A percentile compares a stretch with the other conserved stretches of the same genome.
phyloP scores from a whole-genome alignment of 1,140 invertebrate genomes.

The roundworm (Caenorhabditis elegans) region WBcel235 BX284604.4:11445001-11445500 shows the following conservation, averaged over 20 bases:
- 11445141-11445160: slow-evolving; percentile 63
- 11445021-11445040: slow-evolving; percentile 61
- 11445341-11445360: slow-evolving; percentile 60
- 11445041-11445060: slow-evolving; percentile 66
- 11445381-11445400: slow-evolving; percentile 59
- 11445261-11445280: slow-evolving; percentile 52
- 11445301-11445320: slow-evolving; percentile 31
- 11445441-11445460: slow-evolving; percentile 61
- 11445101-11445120: slow-evolving; percentile 59
- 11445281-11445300: slow-evolving; percentile 55
- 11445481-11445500: background rate
- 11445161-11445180: slow-evolving; percentile 66
- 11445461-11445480: slow-evolving; percentile 11
- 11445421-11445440: slow-evolving; percentile 65
- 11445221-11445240: slow-evolving; percentile 54
- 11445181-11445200: slow-evolving; percentile 62
- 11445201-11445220: slow-evolving; percentile 40
- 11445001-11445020: slow-evolving; percentile 66
- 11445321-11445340: slow-evolving; percentile 55
- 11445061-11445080: slow-evolving; percentile 63
- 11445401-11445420: slow-evolving; percentile 64
- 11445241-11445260: slow-evolving; percentile 60
- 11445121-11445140: slow-evolving; percentile 65
- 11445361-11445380: slow-evolving; percentile 62
- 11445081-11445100: slow-evolving; percentile 52